Evolutionary conservation across 2,888 invertebrate genomes (phyloP), one percentile per base, ranked within the genome.

Genomic region (Meiosimyza decipiens): DNA sequence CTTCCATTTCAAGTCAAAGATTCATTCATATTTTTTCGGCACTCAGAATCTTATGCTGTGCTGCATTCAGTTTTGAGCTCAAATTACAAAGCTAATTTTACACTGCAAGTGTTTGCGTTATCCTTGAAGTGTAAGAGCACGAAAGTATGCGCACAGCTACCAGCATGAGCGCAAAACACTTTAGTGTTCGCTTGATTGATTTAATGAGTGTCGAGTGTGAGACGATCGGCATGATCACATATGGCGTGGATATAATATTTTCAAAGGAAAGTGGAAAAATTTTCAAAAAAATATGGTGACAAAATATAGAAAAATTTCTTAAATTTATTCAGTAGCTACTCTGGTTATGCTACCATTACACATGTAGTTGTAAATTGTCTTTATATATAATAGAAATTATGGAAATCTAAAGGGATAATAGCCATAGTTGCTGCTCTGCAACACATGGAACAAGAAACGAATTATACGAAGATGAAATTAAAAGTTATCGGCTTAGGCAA

Each of bases 161-260:
- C 71, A 67, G 71, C 73, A 71, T 50, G 60, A 75, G 77, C 76
- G 79, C 79, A 76, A 80, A 80, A 79, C 69, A 73, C 72, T 69
- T 70, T 59, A 60, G 64, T 28, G 40, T 75, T 73, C 13, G 79
- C 73, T 72, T 79, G 82, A 82, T 82, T 82, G 82, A 82, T 82
- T 82, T 82, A 82, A 64, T 68, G 64, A 2, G 64, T 15, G 62
- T 12, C 54, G 54, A 66, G 66, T 54, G 54, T 54, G 66, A 54
- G 66, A 12, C 50, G 9, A 51, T 64, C 51, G 28, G 28, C 16
- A 22, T 2, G 18, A 47, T 62, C 51, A n/a, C 69, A 60, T 51
- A 59, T 63, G 70, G 54, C 52, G 63, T 9, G 40, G 47, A n/a
- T n/a, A 47, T n/a, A n/a, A 60, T 69, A 9, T 64, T 64, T 1